Evolutionary conservation across 2,888 invertebrate genomes (phyloP).

Genomic region (Icerya purchasi): DNA sequence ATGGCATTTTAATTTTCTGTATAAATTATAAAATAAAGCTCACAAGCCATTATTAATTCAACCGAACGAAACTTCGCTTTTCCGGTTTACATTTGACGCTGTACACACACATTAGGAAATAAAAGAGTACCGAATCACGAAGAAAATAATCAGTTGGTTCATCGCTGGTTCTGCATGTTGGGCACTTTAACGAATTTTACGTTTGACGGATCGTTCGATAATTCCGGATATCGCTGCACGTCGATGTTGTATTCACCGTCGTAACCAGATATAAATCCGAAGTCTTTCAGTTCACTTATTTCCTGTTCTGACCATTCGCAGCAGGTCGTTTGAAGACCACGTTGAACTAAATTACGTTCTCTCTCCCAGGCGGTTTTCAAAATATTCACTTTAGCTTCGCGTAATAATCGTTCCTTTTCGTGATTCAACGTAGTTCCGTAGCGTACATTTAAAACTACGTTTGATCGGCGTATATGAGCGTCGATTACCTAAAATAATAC

Average conservation of each 20-base stretch:
- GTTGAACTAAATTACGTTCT: slow-evolving; percentile 63
- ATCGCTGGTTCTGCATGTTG: no score
- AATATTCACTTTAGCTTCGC: slow-evolving; percentile 72
- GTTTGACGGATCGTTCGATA: slow-evolving; percentile 90
- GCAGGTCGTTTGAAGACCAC: slow-evolving; percentile 22
- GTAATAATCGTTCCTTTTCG: slow-evolving; percentile 68
- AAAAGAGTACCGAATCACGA: no score
- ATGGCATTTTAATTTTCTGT: no score
- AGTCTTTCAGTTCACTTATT: slow-evolving; percentile 67
- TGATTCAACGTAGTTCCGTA: slow-evolving; percentile 81
- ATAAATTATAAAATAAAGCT: no score
- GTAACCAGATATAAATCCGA: slow-evolving; percentile 62
- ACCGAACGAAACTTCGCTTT: no score
- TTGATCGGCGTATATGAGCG: slow-evolving; percentile 75
- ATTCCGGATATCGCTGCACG: slow-evolving; percentile 68
- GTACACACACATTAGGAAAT: no score
- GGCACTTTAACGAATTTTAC: slow-evolving; percentile 70
- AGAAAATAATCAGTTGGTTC: no score
- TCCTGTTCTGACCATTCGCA: slow-evolving; percentile 69
- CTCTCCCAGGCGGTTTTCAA: slow-evolving; percentile 81
- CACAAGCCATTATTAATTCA: no score
- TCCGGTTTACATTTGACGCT: no score
- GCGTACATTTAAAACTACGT: slow-evolving; percentile 77
- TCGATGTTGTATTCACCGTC: slow-evolving; percentile 83
- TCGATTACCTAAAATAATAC: slow-evolving; percentile 31